A percentile compares a stretch with the other conserved stretches of the same genome.
phyloP scores from a whole-genome alignment of 1,140 invertebrate species.

The Heliconius hermathena region DNA sequence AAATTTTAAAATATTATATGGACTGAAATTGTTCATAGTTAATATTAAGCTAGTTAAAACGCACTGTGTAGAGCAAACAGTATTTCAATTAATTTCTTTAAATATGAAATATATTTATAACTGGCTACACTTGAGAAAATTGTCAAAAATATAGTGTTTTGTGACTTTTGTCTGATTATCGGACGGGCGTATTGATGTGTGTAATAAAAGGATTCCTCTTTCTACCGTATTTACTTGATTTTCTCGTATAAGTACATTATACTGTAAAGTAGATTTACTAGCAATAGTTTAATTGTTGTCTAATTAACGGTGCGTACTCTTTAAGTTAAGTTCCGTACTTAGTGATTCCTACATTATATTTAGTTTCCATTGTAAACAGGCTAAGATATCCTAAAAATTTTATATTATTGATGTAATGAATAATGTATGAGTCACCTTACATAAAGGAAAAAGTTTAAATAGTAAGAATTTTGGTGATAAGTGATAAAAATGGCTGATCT shows the following conservation, averaged over 20 bases:
- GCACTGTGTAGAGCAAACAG: not conserved
- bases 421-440: slow-evolving; percentile 62
- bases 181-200: slow-evolving; percentile 51
- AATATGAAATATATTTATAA: not conserved
- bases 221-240: slow-evolving; percentile 17
- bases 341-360: slow-evolving; percentile 34
- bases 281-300: not conserved
- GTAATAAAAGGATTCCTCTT: slow-evolving; percentile 24
- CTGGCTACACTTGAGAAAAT: slow-evolving; percentile 12
- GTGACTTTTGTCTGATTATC: slow-evolving; percentile 44
- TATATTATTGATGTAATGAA: slow-evolving; percentile 47
- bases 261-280: not conserved
- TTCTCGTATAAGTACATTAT: slow-evolving; percentile 17
- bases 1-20: no score
- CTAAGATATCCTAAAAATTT: slow-evolving; percentile 49
- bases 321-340: slow-evolving; percentile 14
- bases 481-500: slow-evolving; percentile 84
- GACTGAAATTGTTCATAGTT: no score
- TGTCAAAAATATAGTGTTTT: slow-evolving; percentile 44
- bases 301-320: not conserved
- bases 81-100: not conserved
- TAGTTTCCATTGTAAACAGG: slow-evolving; percentile 57
- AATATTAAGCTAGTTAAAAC: no score
- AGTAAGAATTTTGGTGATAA: slow-evolving; percentile 42
- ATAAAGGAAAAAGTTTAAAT: slow-evolving; percentile 39